These are phyloP conservation scores for Nematopogon swammerdamellus DNA, from an alignment of 2,888 invertebrate species.

Conservation along the genomic window DNA sequence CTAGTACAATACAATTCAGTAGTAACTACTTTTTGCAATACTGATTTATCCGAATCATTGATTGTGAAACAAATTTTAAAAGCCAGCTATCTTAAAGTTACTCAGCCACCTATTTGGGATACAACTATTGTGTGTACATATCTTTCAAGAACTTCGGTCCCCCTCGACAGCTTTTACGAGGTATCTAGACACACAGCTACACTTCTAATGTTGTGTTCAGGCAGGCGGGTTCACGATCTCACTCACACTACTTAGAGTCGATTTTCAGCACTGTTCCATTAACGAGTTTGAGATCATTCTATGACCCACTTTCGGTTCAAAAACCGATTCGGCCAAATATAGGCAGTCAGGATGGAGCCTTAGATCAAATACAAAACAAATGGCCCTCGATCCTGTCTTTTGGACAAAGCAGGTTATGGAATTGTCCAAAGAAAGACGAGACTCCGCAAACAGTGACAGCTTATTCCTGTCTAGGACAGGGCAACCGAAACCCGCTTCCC, in stretches of 20 bases:
- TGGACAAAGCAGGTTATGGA: too few relatives aligned
- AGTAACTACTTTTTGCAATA: conserved; percentile 6
- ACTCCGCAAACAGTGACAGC: too few relatives aligned
- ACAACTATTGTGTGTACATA: background rate
- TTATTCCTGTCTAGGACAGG: too few relatives aligned
- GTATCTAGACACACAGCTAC: conserved; percentile 1
- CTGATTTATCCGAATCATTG: background rate
- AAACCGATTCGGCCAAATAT: too few relatives aligned
- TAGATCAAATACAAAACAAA: too few relatives aligned
- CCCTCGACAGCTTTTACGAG: background rate
- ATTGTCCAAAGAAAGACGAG: too few relatives aligned
- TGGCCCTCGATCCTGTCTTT: too few relatives aligned
- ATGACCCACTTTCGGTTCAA: too few relatives aligned
- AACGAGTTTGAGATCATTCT: too few relatives aligned
- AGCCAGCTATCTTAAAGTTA: conserved; percentile 3
- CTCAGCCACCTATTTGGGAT: background rate
- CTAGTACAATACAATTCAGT: conserved; percentile 9
- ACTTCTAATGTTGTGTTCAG: conserved; percentile 9
- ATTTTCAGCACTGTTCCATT: too few relatives aligned
- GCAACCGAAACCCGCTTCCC: background rate
- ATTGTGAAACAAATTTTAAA: conserved; percentile 6
- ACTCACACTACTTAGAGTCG: conserved; percentile 4
- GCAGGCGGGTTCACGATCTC: conserved; percentile 10
- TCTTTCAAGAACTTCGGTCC: background rate
- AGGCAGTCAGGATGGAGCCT: too few relatives aligned